phyloP scores from a whole-genome alignment of 2,113 vertebrate species.

The Emydocephalus ijimae region DNA sequence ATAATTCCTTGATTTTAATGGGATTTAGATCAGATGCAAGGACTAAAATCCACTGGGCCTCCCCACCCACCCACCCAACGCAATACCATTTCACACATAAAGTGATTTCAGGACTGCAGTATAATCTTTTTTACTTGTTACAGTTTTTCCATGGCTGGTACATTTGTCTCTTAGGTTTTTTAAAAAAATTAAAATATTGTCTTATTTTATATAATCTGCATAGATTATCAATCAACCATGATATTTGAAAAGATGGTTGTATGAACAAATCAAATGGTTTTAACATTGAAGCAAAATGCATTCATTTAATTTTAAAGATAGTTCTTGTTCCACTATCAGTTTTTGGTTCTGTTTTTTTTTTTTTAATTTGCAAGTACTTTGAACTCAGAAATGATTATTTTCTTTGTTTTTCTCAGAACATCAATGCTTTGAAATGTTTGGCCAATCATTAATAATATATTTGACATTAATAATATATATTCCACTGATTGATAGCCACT shows the following conservation, averaged over 20 bases:
- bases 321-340: background rate
- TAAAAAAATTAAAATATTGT: background rate
- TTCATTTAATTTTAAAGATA: background rate
- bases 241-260: background rate
- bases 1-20: background rate
- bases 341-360: background rate
- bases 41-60: background rate
- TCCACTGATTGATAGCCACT: background rate
- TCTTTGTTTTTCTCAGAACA: background rate
- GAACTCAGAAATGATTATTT: background rate
- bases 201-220: background rate
- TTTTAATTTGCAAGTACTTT: background rate
- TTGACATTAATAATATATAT: no score
- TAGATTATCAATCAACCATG: background rate
- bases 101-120: background rate
- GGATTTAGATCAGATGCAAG: background rate
- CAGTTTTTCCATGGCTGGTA: background rate
- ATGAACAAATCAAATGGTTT: background rate
- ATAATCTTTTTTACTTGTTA: background rate
- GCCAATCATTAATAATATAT: background rate
- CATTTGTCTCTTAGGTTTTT: background rate
- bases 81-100: background rate
- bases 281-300: background rate
- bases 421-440: background rate
- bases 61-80: background rate